Evolutionary conservation across 2,113 vertebrate genomes (phyloP), one percentile per base, ranked within the genome.

Genomic region (Oncorhynchus gorbuscha): DNA sequence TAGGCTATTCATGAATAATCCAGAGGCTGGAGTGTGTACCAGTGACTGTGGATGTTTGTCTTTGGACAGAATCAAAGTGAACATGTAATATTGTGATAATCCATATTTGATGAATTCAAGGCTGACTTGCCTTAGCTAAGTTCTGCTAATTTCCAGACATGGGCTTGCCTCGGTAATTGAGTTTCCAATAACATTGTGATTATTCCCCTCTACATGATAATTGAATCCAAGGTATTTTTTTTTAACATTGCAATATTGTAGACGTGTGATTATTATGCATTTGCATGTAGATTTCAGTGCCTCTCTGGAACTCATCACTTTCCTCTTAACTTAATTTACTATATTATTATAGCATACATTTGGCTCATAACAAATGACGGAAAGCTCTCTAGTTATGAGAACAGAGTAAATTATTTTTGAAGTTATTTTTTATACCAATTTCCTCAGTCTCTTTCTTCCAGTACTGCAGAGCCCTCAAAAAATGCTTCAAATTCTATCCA

Each of bases 131-230:
- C 94, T 97, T 96, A 95, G 96, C 97, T 95, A 97, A 95, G 94
- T 95, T 96, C 95, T 96, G 97, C 97, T 98, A 98, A 99, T 99
- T 98, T 96, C 94, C 95, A 88, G 92, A 97, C 96, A 97, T 94
- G 95, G 51, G 96, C 95, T 97, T 96, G 96, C 95, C 95, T 96
- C 94, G 90, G 92, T 98, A 99, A 99, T 99, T 98, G 97, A 98
- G 96, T 99, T 99, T 98, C 95, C 97, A 99, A 99, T 99, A 98
- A 98, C 96, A 97, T 99, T 98, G 98, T 97, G 97, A 99, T 98
- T 97, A 98, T 99, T 98, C 94, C 91, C 90, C 89, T 92, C 93
- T 95, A 95, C 97, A 95, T 95, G 95, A 96, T 98, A 99, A 99
- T 98, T 99, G 95, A 98, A 99, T 99, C 96, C 95, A 95, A 94